Percentiles rank a stretch among this genome's conserved stretches.
These are phyloP conservation scores for Pollachius pollachius DNA, from an alignment of 2,113 vertebrate species.

Conservation along the genomic window DNA sequence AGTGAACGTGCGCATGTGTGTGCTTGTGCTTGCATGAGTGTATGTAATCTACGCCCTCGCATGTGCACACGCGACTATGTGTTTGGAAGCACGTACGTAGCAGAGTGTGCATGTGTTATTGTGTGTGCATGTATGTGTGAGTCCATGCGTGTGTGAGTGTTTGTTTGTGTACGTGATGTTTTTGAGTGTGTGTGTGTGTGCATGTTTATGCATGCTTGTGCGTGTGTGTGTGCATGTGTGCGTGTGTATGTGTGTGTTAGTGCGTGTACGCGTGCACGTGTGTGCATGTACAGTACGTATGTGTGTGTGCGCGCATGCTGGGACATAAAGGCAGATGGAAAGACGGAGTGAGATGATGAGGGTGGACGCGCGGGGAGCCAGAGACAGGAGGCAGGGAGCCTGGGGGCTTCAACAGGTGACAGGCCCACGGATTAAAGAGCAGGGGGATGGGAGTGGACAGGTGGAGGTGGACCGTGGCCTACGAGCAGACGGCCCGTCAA, in stretches of 20 bases:
- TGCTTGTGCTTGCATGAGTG: not conserved
- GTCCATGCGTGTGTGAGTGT: too few species aligned
- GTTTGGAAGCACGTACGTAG: not conserved
- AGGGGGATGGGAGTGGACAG: too few species aligned
- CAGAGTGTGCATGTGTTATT: too few species aligned
- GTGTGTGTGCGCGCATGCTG: not conserved
- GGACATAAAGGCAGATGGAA: not conserved
- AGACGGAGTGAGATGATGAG: too few species aligned
- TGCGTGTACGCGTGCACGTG: constrained; percentile 9
- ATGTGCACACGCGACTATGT: not conserved
- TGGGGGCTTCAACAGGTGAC: too few species aligned
- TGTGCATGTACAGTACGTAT: constrained; percentile 5
- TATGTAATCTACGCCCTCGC: not conserved
- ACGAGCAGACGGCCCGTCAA: too few species aligned
- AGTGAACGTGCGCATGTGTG: constrained; percentile 7
- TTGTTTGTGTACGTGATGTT: not conserved
- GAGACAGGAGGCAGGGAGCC: too few species aligned
- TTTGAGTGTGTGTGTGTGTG: constrained; percentile 2
- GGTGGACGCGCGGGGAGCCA: too few species aligned
- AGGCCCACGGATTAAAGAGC: too few species aligned
- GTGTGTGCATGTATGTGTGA: too few species aligned
- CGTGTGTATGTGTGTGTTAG: constrained; percentile 21
- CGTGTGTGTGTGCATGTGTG: not conserved
- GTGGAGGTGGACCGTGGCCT: too few species aligned
- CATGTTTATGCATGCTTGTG: too few species aligned